Conservation (phyloP, 2,797 vertebrate genomes). For the Eleutherodactylus coqui region DNA sequence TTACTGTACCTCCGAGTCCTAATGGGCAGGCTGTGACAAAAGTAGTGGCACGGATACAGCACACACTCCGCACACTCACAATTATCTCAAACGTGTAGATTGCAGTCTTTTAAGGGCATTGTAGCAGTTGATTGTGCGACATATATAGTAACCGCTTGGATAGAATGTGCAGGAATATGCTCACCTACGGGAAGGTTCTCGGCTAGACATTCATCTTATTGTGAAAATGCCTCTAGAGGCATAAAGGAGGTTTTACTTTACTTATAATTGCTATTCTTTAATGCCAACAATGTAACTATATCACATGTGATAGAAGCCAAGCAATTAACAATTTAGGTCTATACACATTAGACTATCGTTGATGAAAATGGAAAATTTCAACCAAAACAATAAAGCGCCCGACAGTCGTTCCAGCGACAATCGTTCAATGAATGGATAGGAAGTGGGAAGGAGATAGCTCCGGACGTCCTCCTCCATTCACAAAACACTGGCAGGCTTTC, state of each 20-base stretch:
- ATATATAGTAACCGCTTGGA: conserved; percentile 38
- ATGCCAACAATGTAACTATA: too few relatives aligned
- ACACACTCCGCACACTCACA: background rate
- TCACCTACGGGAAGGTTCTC: background rate
- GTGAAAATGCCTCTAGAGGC: background rate
- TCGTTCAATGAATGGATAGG: too few relatives aligned
- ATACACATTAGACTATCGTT: too few relatives aligned
- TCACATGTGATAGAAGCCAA: too few relatives aligned
- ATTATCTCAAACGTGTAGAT: conserved; percentile 25
- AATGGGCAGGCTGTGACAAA: conserved; percentile 42
- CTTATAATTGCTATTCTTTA: too few relatives aligned
- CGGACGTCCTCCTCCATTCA: too few relatives aligned
- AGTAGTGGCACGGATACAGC: conserved; percentile 15
- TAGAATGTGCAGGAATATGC: background rate
- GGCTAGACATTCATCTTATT: background rate
- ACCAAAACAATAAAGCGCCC: too few relatives aligned
- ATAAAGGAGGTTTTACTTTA: too few relatives aligned
- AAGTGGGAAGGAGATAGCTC: too few relatives aligned
- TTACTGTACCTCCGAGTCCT: conserved; percentile 35
- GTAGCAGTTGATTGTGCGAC: conserved; percentile 35
- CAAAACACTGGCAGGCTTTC: too few relatives aligned
- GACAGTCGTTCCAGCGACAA: too few relatives aligned
- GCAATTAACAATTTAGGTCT: background rate
- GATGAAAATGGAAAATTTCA: too few relatives aligned
- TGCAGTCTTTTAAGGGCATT: conserved; percentile 38